Evolutionary conservation across 2,888 invertebrate species (phyloP).

Genomic region (Dorcus parallelipipedus): DNA sequence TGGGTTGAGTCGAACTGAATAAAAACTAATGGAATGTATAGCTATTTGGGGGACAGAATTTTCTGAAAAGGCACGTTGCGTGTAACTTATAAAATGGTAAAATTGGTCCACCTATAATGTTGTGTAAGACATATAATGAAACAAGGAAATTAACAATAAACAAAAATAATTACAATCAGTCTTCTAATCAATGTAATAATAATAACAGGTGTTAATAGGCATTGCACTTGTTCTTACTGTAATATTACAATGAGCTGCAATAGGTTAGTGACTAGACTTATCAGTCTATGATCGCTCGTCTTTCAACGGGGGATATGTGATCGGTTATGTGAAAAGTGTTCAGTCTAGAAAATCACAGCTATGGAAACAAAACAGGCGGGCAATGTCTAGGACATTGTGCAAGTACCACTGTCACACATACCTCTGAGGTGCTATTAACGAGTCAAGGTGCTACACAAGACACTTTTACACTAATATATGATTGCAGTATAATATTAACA

Average conservation of each 20-base stretch:
- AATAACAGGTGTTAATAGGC: conserved; percentile 29
- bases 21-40: conserved; percentile 33
- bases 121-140: conserved; percentile 11
- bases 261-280: conserved; percentile 39
- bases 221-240: conserved; percentile 37
- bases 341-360: conserved; percentile 70
- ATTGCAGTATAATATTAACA: conserved; percentile 17
- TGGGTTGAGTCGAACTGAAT: conserved; percentile 13
- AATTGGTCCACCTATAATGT: conserved; percentile 35
- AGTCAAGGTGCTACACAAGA: conserved; percentile 38
- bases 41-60: background rate
- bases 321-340: conserved; percentile 32
- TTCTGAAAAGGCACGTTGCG: conserved; percentile 39
- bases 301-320: conserved; percentile 35
- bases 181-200: conserved; percentile 29
- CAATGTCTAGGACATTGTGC: conserved; percentile 38
- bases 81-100: conserved; percentile 30
- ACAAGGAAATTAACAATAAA: conserved; percentile 29
- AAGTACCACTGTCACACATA: conserved; percentile 33
- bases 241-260: conserved; percentile 34
- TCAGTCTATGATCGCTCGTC: conserved; percentile 38
- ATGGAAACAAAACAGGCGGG: conserved; percentile 46
- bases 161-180: conserved; percentile 28
- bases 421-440: conserved; percentile 34
- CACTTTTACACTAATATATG: conserved; percentile 28